These are phyloP conservation scores for Nesogale talazaci DNA, from an alignment of 2,113 vertebrate species.

Conservation along the genomic window DNA sequence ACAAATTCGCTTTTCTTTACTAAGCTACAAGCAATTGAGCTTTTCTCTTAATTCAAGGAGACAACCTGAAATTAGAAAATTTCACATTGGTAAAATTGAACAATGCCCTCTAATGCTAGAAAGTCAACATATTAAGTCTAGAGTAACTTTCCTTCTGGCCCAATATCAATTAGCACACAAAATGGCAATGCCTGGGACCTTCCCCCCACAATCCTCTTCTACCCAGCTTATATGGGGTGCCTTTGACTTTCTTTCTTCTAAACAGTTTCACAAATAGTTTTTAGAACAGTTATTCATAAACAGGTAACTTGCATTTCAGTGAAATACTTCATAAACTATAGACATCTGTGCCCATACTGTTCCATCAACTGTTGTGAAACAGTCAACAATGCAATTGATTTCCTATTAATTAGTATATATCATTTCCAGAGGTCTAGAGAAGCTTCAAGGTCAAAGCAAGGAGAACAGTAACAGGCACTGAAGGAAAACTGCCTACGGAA, in stretches of 20 bases:
- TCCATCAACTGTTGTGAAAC: conserved; percentile 9
- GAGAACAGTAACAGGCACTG: neutral
- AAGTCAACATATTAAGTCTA: neutral
- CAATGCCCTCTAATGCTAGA: neutral
- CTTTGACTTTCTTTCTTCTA: neutral
- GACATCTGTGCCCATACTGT: neutral
- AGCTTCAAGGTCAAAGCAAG: neutral
- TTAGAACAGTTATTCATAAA: conserved; percentile 39
- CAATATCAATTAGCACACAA: neutral
- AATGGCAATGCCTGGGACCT: neutral
- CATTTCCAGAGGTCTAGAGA: neutral
- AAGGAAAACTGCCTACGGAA: neutral
- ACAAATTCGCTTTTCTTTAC: conserved; percentile 35
- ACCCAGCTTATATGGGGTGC: neutral
- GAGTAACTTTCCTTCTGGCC: neutral
- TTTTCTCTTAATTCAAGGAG: conserved; percentile 29
- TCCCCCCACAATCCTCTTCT: neutral
- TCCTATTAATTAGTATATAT: neutral
- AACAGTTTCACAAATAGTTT: conserved; percentile 13
- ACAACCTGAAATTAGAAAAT: conserved; percentile 39
- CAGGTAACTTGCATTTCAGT: conserved; percentile 3
- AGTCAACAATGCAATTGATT: neutral
- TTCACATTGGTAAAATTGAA: conserved; percentile 20
- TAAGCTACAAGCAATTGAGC: neutral
- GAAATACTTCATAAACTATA: neutral